Conservation (phyloP, 2,888 invertebrate genomes). For the Pteria penguin region DNA sequence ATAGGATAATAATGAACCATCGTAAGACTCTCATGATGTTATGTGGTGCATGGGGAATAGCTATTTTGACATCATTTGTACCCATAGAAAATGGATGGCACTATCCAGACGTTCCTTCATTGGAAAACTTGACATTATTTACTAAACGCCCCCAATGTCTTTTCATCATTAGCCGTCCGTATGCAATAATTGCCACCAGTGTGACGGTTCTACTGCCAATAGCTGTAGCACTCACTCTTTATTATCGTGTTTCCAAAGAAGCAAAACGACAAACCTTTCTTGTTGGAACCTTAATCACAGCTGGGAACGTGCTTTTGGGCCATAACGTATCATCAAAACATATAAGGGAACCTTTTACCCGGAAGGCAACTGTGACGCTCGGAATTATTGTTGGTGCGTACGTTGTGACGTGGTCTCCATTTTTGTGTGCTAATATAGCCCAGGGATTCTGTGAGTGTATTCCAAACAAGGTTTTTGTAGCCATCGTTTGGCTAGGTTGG, state of each 20-base stretch:
- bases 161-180: slow-evolving; percentile 67
- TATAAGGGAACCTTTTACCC: slow-evolving; percentile 70
- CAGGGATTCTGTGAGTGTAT: slow-evolving; percentile 67
- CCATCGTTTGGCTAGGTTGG: slow-evolving; percentile 72
- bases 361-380: slow-evolving; percentile 70
- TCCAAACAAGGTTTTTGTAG: slow-evolving; percentile 60
- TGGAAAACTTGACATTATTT: slow-evolving; percentile 66
- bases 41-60: slow-evolving; percentile 61
- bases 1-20: slow-evolving; percentile 66
- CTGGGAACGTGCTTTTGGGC: slow-evolving; percentile 68
- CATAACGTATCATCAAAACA: slow-evolving; percentile 63
- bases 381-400: slow-evolving; percentile 73
- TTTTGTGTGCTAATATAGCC: slow-evolving; percentile 63
- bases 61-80: slow-evolving; percentile 69
- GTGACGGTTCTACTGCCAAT: slow-evolving; percentile 72
- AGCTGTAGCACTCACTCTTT: slow-evolving; percentile 66
- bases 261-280: slow-evolving; percentile 70
- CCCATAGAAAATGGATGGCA: slow-evolving; percentile 71
- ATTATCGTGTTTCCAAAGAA: slow-evolving; percentile 71
- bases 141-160: slow-evolving; percentile 64
- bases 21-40: slow-evolving; percentile 59
- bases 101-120: slow-evolving; percentile 59
- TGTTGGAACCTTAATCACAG: slow-evolving; percentile 64
- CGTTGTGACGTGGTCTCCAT: slow-evolving; percentile 73
- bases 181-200: slow-evolving; percentile 63